Base-by-base conservation (phyloP, 2,888 invertebrate species). In the Disparrhopalites patrizii region DNA sequence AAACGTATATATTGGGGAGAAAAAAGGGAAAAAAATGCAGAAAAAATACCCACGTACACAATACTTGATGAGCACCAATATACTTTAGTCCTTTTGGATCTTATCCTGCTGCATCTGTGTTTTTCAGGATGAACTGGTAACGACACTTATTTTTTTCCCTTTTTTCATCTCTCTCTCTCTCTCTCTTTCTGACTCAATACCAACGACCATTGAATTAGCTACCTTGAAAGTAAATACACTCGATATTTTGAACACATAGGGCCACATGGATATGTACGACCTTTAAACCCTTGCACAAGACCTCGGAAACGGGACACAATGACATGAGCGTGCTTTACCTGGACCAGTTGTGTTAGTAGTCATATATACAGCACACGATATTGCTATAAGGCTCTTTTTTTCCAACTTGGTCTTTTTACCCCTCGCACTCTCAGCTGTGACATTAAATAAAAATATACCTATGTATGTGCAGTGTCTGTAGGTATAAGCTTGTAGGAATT, bases 71-170 rank as follows among this genome's bases (percentile, higher is more conserved):
- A 52, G 25, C 52, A 52, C 30, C 47, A 23, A 47, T 47, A 43
- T 51, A 51, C 4, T 51, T 10, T 13, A n/a, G 51, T 51, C 7
- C 18, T 36, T 36, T 36, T 36, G 13, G 8, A 10, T 36, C 13
- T 36, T 36, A n/a, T 27, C 52, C 58, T 58, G 58, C 47, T 61
- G 60, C 60, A 61, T 61, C 60, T 61, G 60, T 61, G 60, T 61
- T 61, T 61, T 50, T 30, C 51, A 50, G 60, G 60, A 61, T 61
- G 50, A 61, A 61, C 50, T 36, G 7, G 47, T 18, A 61, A 47
- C 47, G 47, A 57, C 57, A 36, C 40, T 15, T 58, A 40, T 50
- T 60, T 60, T 50, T 60, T 50, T 60, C 60, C 28, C 50, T 60
- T 27, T 58, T 38, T 57, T 23, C 47, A 7, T 23, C 23, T 23